Base-by-base conservation (phyloP, 2,797 vertebrate genomes). In the Lepilemur ruficaudatus region DNA sequence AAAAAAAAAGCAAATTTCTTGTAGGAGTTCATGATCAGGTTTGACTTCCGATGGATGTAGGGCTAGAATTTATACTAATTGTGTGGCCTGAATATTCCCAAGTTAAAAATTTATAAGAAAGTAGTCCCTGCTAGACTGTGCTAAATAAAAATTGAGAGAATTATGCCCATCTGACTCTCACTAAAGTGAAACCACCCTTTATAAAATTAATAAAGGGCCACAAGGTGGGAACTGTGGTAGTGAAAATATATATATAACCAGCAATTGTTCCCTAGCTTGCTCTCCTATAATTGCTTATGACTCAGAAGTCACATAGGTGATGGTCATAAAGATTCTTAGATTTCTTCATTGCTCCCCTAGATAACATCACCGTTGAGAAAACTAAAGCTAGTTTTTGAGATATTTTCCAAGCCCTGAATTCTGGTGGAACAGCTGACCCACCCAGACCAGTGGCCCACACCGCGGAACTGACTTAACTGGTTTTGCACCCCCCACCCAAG, bases 41-140 rank as follows among this genome's bases (percentile, higher is more conserved):
- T 18, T 70, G 61, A 87, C 61, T 78, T 72, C 38, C 23, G n/a
- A 91, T 52, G 38, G 61, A 59, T 32, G 13, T 69, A 70, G 41
- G 5, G 22, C 12, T 93, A 80, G n/a, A 55, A 81, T 89, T 76
- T 85, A 80, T 30, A 70, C n/a, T 69, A 69, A 85, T 63, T 75
- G 5, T 48, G 12, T 20, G 23, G 14, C 35, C 20, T 69, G n/a
- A 93, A 81, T 81, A 72, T 46, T 73, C 28, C 23, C 52, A 84
- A 63, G 73, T 73, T 82, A 96, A 96, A 96, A 82, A 72, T 89
- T 35, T 75, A 52, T 52, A 32, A 50, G 81, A 38, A 92, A 91
- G 61, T 35, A 28, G 35, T 91, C 25, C 75, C 13, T 35, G 12
- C 2, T 52, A 63, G 81, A 85, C 22, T 78, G 20, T 52, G 18